Conservation (phyloP, 2,113 vertebrate species). For the Hemibagrus wyckioides region DNA sequence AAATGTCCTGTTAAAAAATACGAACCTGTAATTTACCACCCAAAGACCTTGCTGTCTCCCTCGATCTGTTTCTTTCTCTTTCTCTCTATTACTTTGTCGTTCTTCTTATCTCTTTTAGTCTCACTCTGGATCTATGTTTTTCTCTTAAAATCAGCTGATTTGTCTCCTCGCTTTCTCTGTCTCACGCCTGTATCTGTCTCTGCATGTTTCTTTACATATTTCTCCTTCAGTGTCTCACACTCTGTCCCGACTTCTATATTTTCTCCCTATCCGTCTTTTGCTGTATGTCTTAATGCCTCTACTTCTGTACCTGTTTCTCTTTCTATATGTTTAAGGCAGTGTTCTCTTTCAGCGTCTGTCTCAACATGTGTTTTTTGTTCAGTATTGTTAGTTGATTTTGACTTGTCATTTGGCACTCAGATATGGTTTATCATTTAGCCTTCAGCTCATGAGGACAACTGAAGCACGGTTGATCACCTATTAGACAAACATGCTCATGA, state of each 20-base stretch:
- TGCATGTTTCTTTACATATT: slow-evolving; percentile 31
- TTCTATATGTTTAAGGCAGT: not conserved
- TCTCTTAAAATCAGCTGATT: not conserved
- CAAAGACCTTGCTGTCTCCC: not conserved
- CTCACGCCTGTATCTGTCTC: slow-evolving; percentile 29
- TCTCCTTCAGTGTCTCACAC: not conserved
- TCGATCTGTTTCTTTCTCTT: not conserved
- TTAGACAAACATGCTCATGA: not conserved
- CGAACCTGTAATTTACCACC: slow-evolving; percentile 46
- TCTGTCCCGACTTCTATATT: slow-evolving; percentile 50
- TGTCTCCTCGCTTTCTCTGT: not conserved
- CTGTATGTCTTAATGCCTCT: not conserved
- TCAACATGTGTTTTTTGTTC: not conserved
- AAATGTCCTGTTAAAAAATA: not conserved
- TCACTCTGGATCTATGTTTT: not conserved
- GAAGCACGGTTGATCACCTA: not conserved
- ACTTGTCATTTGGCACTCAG: not conserved
- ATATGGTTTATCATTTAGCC: not conserved
- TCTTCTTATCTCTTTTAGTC: no score
- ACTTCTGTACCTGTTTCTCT: not conserved
- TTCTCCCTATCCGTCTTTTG: slow-evolving; percentile 17
- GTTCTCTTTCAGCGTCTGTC: not conserved
- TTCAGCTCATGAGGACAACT: not conserved
- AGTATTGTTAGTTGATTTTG: not conserved
- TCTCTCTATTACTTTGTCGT: not conserved